A percentile compares a stretch with the other conserved stretches of the same genome.
Conservation (phyloP, 2,797 vertebrate genomes). For the Intellagama lesueurii region DNA sequence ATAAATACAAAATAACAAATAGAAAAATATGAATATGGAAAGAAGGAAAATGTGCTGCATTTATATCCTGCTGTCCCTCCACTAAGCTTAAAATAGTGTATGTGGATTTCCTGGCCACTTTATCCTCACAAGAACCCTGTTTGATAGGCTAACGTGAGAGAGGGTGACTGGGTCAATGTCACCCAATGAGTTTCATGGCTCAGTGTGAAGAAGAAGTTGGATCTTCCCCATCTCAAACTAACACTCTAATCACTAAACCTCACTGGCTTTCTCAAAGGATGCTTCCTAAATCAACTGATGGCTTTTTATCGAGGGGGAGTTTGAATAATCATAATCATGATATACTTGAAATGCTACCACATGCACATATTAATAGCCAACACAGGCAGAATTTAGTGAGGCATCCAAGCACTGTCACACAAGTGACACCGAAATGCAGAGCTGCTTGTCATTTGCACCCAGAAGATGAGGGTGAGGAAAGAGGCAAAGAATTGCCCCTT, state of each 20-base stretch:
- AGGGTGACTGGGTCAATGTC: too few relatives aligned
- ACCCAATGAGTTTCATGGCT: too few relatives aligned
- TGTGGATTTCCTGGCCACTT: too few relatives aligned
- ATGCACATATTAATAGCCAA: background rate
- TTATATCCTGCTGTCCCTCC: too few relatives aligned
- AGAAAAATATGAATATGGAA: constrained; percentile 39
- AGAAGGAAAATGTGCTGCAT: constrained; percentile 44
- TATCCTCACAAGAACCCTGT: too few relatives aligned
- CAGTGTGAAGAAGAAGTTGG: too few relatives aligned
- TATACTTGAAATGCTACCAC: background rate
- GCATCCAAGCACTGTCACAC: constrained; percentile 24
- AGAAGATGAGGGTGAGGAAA: constrained; percentile 40
- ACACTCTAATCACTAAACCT: too few relatives aligned
- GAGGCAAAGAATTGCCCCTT: constrained; percentile 56
- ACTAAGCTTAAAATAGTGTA: too few relatives aligned
- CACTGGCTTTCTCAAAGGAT: too few relatives aligned
- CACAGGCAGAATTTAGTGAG: constrained; percentile 45
- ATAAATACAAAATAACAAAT: constrained; percentile 59
- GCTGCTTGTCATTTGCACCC: constrained; percentile 54
- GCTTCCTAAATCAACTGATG: constrained; percentile 65
- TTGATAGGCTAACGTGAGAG: too few relatives aligned
- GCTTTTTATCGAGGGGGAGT: constrained; percentile 62
- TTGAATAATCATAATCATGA: constrained; percentile 56
- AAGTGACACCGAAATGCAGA: constrained; percentile 37
- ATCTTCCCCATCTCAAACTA: too few relatives aligned